Base-by-base conservation (phyloP, 2,888 invertebrate species). In the Choreutis nemorana region DNA sequence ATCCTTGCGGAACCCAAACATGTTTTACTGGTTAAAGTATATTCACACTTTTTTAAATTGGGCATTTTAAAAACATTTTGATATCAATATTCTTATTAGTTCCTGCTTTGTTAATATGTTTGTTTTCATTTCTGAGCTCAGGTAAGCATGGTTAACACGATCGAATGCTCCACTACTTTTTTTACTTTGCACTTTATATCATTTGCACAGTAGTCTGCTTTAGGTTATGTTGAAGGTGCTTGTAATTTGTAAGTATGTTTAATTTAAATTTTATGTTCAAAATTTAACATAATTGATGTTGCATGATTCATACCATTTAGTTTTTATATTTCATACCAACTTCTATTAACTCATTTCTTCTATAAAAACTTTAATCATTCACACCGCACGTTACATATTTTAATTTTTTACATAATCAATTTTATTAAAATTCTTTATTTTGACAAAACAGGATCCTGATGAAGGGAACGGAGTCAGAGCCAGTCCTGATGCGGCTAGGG, bases 401-500 rank as follows among this genome's bases (percentile, higher is more conserved):
- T 18, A 18, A 18, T 18, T 24, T 3, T 24, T 8, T 12, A 3
- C 4, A 11, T 12, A 11, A 5, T 10, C 3, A 24, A 11, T 10
- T 6, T 6, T 6, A 15, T 15, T 9, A 3, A 27, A 7, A 4
- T 14, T 9, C 5, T 7, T 32, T 8, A 18, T 18, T 5, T 6
- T 18, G 18, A 8, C 8, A 18, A 18, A n/a, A 33, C 49, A 73
- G 73, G 73, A 75, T 7, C 48, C 45, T 9, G 75, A 78, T 2
- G 71, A 71, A 23, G 60, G 56, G 3, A 66, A 61, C 23, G 59
- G 67, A 8, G 55, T 64, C n/a, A 44, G 68, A 39, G 52, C 57
- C 29, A 77, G 75, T 36, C 77, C 77, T n/a, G 77, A 78, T 13
- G 58, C 62, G 1, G 59, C 55, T 2, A 45, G 65, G 29, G 57